phyloP scores from a whole-genome alignment of 2,113 vertebrate species.

The Brachyhypopomus gauderio region DNA sequence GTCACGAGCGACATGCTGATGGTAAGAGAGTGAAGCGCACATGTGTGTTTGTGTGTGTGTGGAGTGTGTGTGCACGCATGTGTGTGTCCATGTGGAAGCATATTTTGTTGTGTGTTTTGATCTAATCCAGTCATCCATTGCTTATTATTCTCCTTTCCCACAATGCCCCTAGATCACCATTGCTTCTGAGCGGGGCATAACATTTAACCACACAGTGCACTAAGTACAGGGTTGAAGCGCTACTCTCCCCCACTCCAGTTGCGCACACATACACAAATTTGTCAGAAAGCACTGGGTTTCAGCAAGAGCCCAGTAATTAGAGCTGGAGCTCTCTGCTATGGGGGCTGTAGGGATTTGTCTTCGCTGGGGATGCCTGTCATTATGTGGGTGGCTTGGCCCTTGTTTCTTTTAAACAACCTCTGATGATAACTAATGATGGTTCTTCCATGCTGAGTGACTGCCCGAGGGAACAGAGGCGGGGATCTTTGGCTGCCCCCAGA shows the following conservation, averaged over 20 bases:
- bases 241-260: conserved; percentile 71
- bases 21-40: conserved; percentile 72
- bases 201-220: conserved; percentile 31
- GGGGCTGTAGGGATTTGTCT: conserved; percentile 57
- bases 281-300: conserved; percentile 55
- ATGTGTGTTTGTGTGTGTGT: background rate
- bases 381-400: conserved; percentile 67
- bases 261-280: conserved; percentile 62
- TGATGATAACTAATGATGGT: conserved; percentile 68
- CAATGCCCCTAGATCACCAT: conserved; percentile 2
- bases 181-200: conserved; percentile 10
- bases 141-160: conserved; percentile 60
- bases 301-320: conserved; percentile 66
- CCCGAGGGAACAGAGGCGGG: conserved; percentile 56
- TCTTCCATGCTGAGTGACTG: conserved; percentile 58
- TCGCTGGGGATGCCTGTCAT: conserved; percentile 64
- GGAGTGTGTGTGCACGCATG: conserved; percentile 65
- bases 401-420: conserved; percentile 59
- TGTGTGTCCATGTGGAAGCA: background rate
- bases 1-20: conserved; percentile 98
- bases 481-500: conserved; percentile 50
- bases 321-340: conserved; percentile 61
- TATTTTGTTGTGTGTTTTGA: conserved; percentile 57
- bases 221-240: conserved; percentile 43
- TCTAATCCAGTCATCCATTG: conserved; percentile 49